Percentiles rank a stretch among this genome's conserved stretches.
Conservation (phyloP, 2,113 vertebrate species). For the Tapirus terrestris region DNA sequence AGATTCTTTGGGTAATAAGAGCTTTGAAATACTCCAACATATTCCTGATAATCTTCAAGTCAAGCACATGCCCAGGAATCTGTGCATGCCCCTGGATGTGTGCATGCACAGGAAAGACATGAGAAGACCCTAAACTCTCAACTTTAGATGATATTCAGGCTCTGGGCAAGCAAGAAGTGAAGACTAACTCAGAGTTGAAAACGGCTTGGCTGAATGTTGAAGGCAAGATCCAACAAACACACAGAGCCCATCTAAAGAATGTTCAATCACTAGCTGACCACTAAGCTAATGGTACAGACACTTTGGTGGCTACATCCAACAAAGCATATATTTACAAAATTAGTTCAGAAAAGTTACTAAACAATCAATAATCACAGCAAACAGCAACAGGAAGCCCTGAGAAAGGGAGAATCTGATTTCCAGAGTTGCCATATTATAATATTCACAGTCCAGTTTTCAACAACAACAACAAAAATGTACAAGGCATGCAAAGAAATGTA, state of each 20-base stretch:
- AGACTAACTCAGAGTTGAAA: background rate
- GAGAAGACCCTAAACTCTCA: background rate
- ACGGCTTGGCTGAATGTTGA: background rate
- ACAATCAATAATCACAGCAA: background rate
- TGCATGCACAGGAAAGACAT: background rate
- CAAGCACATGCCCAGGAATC: no score
- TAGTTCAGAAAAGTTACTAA: background rate
- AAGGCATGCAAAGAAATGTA: background rate
- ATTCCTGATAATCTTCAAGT: background rate
- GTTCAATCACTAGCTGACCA: background rate
- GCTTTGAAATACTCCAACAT: no score
- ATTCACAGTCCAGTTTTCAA: background rate
- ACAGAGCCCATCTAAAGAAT: background rate
- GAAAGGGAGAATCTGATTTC: background rate
- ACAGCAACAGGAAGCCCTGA: background rate
- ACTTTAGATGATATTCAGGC: background rate
- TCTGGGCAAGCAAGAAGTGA: background rate
- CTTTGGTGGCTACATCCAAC: no score
- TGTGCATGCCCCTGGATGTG: background rate
- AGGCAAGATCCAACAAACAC: background rate
- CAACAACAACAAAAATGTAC: no score
- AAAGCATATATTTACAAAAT: no score
- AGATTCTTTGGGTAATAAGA: no score
- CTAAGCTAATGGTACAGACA: no score
- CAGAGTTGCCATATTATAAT: background rate